Base-by-base conservation (phyloP, 2,797 vertebrate genomes). In the Rhynchotus rufescens region DNA sequence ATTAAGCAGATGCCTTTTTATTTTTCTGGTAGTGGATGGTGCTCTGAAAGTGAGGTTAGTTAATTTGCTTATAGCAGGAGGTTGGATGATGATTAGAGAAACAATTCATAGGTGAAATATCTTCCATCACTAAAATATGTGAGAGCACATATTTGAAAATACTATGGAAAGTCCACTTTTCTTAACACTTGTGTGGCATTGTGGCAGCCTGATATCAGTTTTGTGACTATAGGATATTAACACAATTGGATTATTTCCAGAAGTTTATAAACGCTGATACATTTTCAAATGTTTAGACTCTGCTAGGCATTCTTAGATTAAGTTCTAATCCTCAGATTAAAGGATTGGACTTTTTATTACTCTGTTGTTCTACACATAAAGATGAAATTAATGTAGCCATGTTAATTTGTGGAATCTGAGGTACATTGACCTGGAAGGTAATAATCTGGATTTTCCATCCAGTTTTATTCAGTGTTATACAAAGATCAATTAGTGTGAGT, bases 51-150 rank as follows among this genome's bases (percentile, higher is more conserved):
- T 32, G 30, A 84, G 26, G 36, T 12, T 67, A 13, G 65, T 85
- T 73, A 66, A 68, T 88, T 80, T 85, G 32, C 60, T 85, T 79
- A 60, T 34, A 89, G 47, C 52, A 79, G 57, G 56, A 87, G 77
- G 20, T 83, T 93, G 69, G 80, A 89, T 9, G 49, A 59, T 45
- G 82, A 71, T 93, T 85, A 89, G 60, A 93, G 90, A 85, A 94
- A 78, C 26, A 86, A 64, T 59, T 84, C 23, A 64, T 30, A 66
- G 19, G 13, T 52, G 47, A 77, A 79, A 49, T 79, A 61, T 9
- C 72, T 89, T 91, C 89, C 36, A 81, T 80, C 47, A 45, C 52
- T 65, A n/a, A 66, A 92, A 90, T 78, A 34, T 15, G n/a, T 20
- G 45, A 83, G 36, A 90, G 57, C n/a, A 65, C 83, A 60, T 64